Conservation (phyloP, 2,797 vertebrate species). For the Lophius americanus region DNA sequence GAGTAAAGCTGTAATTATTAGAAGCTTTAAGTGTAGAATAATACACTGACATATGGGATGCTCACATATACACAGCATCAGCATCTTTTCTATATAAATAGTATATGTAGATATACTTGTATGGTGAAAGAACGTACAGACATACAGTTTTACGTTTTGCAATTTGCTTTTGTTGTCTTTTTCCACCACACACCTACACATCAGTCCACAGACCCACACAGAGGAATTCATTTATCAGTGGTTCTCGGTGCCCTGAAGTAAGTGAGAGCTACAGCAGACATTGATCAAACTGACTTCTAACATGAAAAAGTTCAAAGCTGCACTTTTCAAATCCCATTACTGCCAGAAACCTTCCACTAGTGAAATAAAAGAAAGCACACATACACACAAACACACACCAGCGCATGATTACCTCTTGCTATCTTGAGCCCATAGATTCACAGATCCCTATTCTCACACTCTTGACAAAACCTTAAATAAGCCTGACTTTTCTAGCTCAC, state of each 20-base stretch:
- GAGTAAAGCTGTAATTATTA: conserved; percentile 73
- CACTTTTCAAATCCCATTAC: conserved; percentile 79
- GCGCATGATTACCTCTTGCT: conserved; percentile 32
- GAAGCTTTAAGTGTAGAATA: conserved; percentile 52
- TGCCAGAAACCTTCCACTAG: conserved; percentile 65
- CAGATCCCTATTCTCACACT: conserved; percentile 26
- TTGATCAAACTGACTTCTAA: conserved; percentile 87
- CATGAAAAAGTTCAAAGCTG: conserved; percentile 83
- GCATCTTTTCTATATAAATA: conserved; percentile 51
- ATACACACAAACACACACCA: conserved; percentile 4
- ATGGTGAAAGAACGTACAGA: conserved; percentile 34
- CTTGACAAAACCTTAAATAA: conserved; percentile 30
- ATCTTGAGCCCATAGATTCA: conserved; percentile 22
- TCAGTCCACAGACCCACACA: conserved; percentile 72
- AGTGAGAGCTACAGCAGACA: conserved; percentile 82
- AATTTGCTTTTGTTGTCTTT: conserved; percentile 68
- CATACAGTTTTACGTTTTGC: conserved; percentile 44
- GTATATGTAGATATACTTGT: conserved; percentile 28
- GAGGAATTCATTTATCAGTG: conserved; percentile 83
- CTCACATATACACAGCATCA: conserved; percentile 51
- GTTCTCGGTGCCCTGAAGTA: conserved; percentile 80
- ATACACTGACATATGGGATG: conserved; percentile 34
- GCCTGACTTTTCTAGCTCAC: conserved; percentile 48
- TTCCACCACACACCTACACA: conserved; percentile 76
- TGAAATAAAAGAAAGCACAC: conserved; percentile 55